Evolutionary conservation across 2,888 invertebrate genomes (phyloP).

Genomic region (Bombylius discolor): DNA sequence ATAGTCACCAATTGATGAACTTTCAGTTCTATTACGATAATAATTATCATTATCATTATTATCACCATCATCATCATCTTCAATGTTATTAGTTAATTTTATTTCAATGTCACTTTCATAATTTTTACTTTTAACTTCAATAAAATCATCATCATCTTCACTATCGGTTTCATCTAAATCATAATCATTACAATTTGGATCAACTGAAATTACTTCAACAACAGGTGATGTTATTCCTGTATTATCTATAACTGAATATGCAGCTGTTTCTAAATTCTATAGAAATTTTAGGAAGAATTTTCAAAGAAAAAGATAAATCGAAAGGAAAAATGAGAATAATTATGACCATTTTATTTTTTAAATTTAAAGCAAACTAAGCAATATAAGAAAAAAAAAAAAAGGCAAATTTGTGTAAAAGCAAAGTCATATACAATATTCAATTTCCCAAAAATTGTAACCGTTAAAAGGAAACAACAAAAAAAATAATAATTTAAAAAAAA

Average conservation of each 20-base stretch:
- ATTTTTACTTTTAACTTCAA: background rate
- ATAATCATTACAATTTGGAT: slow-evolving; percentile 23
- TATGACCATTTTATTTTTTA: too few relatives aligned
- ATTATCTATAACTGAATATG: background rate
- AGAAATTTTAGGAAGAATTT: background rate
- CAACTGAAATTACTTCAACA: slow-evolving; percentile 24
- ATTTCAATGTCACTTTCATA: too few relatives aligned
- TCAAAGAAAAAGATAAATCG: too few relatives aligned
- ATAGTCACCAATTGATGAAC: slow-evolving; percentile 34
- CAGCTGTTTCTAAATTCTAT: background rate
- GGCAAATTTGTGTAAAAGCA: too few relatives aligned
- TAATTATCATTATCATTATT: slow-evolving; percentile 17
- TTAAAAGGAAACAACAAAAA: too few relatives aligned
- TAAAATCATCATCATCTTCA: slow-evolving; percentile 10
- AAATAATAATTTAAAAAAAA: too few relatives aligned
- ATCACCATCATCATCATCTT: slow-evolving; percentile 9
- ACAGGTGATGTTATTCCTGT: slow-evolving; percentile 19
- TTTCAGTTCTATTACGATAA: slow-evolving; percentile 31
- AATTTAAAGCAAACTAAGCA: too few relatives aligned
- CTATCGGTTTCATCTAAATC: slow-evolving; percentile 14
- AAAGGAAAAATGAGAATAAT: too few relatives aligned
- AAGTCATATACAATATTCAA: too few relatives aligned
- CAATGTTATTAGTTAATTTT: background rate
- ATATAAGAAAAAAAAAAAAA: too few relatives aligned
- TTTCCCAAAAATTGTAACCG: too few relatives aligned